phyloP scores from a whole-genome alignment of 2,888 invertebrate species.

The Halictus ligatus region DNA sequence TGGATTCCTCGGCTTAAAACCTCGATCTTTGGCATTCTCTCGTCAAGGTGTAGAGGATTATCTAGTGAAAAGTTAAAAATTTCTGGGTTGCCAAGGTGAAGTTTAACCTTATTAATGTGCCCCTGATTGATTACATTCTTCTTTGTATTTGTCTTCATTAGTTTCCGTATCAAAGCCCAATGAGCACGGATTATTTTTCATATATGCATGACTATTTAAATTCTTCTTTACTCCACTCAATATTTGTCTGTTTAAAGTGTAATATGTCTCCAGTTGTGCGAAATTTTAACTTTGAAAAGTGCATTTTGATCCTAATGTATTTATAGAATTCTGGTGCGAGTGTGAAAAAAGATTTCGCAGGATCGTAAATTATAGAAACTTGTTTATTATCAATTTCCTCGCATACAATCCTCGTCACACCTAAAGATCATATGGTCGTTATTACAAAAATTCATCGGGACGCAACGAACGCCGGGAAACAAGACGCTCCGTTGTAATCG shows the following conservation, averaged over 20 bases:
- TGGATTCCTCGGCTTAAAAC: too few relatives aligned
- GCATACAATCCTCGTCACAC: slow-evolving; percentile 44
- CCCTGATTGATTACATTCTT: too few relatives aligned
- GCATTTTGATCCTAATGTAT: background rate
- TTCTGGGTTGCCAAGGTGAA: too few relatives aligned
- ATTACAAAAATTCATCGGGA: slow-evolving; percentile 54
- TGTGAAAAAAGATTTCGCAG: background rate
- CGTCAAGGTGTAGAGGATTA: too few relatives aligned
- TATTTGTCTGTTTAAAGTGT: too few relatives aligned
- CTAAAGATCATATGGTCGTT: slow-evolving; percentile 42
- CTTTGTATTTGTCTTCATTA: too few relatives aligned
- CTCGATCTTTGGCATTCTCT: too few relatives aligned
- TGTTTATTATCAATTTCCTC: slow-evolving; percentile 65
- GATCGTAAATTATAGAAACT: slow-evolving; percentile 54
- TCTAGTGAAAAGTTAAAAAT: too few relatives aligned
- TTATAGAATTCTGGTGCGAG: too few relatives aligned
- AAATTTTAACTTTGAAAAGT: background rate
- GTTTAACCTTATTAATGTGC: too few relatives aligned
- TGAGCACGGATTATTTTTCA: background rate
- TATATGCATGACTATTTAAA: too few relatives aligned
- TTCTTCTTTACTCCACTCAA: too few relatives aligned
- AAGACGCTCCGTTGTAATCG: background rate
- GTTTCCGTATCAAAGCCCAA: background rate
- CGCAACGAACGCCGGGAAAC: slow-evolving; percentile 32
- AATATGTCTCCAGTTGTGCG: background rate